Base-by-base conservation (phyloP, 2,797 vertebrate genomes). In the Sternarchorhynchus goeldii region DNA sequence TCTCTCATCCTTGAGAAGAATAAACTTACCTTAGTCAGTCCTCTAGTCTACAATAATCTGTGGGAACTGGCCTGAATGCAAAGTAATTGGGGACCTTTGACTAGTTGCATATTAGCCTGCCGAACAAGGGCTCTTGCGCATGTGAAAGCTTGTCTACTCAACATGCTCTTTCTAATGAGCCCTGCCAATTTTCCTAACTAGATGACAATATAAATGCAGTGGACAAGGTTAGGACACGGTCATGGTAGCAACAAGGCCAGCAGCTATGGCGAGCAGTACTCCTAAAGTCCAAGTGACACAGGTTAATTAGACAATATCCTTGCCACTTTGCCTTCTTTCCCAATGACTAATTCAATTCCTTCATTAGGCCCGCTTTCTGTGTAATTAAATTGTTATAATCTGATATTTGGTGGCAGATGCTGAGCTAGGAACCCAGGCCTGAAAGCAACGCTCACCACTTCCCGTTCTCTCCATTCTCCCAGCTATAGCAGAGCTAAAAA, bases 381-480 rank as follows among this genome's bases (percentile, higher is more conserved):
- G 74, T 89, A 91, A 93, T 91, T 92, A 89, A 90, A 91, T 90
- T 85, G 83, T 82, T 89, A 86, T 92, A 88, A 92, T 92, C 87
- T 89, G 50, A 57, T 89, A 87, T 89, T 92, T 91, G 74, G 32
- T 86, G 87, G 87, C 88, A 83, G 67, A 84, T 86, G 88, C 5
- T 66, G 86, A 86, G 86, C 76, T 81, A 25, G 32, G 34, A 6
- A 21, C 10, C 45, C 32, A 64, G 41, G n/a, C 17, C 6, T 56
- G 6, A 75, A 58, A 64, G 50, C 25, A 45, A 65, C n/a, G 57
- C 69, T 67, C 36, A 63, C 17, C 75, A 45, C 12, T 16, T 6
- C 1, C 32, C 2, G 36, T 45, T 18, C 14, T 4, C 29, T 25
- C 50, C 3, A 21, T 12, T 25, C 25, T 25, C 25, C 25, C 25